A percentile compares a stretch with the other conserved stretches of the same genome.
These are phyloP conservation scores for Loxodonta africana DNA, from an alignment of 2,113 vertebrate species.

Conservation along the genomic window DNA sequence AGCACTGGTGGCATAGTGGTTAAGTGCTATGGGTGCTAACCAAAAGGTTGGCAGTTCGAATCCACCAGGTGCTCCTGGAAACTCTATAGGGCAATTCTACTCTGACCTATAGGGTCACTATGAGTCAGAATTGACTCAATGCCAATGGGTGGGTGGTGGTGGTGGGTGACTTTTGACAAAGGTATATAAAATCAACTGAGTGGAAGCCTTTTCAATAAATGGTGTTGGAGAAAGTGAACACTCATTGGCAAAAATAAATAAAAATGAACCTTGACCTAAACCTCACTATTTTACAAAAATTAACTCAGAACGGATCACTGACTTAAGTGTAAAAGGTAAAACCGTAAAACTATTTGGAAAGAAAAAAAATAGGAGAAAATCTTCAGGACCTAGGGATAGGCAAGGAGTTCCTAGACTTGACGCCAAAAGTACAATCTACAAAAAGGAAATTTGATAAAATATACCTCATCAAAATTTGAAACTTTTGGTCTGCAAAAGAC, in stretches of 20 bases:
- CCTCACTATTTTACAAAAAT: not conserved
- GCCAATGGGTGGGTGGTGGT: no score
- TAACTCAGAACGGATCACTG: not conserved
- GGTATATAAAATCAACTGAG: not conserved
- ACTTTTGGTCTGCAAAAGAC: not conserved
- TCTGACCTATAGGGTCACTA: no score
- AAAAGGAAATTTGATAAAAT: not conserved
- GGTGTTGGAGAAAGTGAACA: not conserved
- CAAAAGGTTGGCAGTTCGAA: no score
- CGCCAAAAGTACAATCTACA: not conserved
- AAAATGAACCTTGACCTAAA: not conserved
- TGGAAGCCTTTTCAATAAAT: constrained; percentile 1
- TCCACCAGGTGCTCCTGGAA: no score
- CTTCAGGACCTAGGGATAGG: not conserved
- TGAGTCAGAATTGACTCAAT: no score
- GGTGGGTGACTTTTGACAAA: not conserved
- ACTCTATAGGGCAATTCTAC: no score
- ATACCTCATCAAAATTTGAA: not conserved
- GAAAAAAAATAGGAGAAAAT: not conserved
- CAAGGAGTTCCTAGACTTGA: not conserved
- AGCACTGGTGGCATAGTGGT: no score
- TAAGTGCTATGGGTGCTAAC: no score
- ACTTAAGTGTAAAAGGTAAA: constrained; percentile 7
- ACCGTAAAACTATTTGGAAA: not conserved
- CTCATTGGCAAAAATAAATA: not conserved